These are phyloP conservation scores for Armadillidium nasatum DNA, from an alignment of 1,140 invertebrate species.

Conservation along the genomic window DNA sequence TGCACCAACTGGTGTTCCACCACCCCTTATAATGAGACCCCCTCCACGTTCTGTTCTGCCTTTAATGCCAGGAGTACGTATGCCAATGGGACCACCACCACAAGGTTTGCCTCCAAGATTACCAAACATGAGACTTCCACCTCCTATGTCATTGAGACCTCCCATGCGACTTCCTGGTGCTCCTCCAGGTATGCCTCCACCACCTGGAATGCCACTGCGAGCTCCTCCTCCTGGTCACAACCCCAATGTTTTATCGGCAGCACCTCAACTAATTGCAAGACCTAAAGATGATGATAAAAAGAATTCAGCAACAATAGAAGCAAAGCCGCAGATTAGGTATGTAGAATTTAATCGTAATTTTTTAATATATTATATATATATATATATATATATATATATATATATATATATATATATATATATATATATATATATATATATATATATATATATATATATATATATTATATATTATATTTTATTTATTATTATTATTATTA, in stretches of 20 bases:
- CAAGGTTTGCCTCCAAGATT: constrained; percentile 52
- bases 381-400: no score
- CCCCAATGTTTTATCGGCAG: constrained; percentile 72
- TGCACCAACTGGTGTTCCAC: constrained; percentile 54
- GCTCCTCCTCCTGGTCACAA: constrained; percentile 51
- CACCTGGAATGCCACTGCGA: constrained; percentile 47
- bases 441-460: no score
- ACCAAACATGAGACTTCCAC: constrained; percentile 48
- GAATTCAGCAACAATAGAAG: constrained; percentile 77
- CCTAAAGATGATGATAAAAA: constrained; percentile 54
- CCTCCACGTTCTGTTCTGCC: constrained; percentile 47
- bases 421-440: no score
- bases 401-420: no score
- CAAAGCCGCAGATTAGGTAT: constrained; percentile 82
- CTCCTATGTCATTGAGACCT: constrained; percentile 57
- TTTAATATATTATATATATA: no score
- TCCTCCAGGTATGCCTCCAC: constrained; percentile 49
- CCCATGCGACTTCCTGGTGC: constrained; percentile 52
- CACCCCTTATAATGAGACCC: constrained; percentile 51
- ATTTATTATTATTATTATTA: no score
- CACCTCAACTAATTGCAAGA: constrained; percentile 70
- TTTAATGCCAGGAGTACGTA: constrained; percentile 44
- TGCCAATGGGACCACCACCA: constrained; percentile 64
- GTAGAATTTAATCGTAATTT: no score
- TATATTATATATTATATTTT: no score